These are phyloP conservation scores for Raja brachyura DNA, from an alignment of 2,113 vertebrate genomes.

Conservation along the genomic window DNA sequence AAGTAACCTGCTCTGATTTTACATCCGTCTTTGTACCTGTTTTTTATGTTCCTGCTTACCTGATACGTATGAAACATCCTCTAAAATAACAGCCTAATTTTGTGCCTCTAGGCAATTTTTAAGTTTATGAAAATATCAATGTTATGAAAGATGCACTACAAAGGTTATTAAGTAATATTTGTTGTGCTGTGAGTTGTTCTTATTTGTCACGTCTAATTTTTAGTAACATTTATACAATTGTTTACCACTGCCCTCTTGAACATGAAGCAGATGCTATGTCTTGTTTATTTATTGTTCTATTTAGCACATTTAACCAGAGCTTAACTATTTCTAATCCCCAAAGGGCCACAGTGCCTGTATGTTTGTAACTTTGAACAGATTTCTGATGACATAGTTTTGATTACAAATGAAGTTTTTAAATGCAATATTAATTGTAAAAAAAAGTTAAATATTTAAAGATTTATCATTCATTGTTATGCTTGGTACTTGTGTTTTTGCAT, in stretches of 20 bases:
- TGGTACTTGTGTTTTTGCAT: slow-evolving; percentile 46
- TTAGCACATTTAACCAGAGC: neutral
- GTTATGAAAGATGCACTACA: neutral
- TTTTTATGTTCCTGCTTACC: neutral
- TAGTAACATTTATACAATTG: neutral
- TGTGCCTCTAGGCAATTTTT: neutral
- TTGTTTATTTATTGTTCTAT: neutral
- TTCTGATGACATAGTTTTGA: neutral
- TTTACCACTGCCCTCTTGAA: neutral
- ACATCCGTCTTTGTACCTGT: neutral
- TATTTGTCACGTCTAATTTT: neutral
- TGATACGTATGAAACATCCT: neutral
- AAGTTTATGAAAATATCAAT: neutral
- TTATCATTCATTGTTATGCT: slow-evolving; percentile 13
- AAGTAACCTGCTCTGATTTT: neutral
- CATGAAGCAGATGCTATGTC: neutral
- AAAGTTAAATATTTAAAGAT: slow-evolving; percentile 27
- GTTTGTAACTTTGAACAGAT: neutral
- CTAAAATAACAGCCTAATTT: neutral
- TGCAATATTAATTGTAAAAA: neutral
- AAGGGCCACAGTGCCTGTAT: neutral
- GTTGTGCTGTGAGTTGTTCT: neutral
- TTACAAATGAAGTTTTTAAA: neutral
- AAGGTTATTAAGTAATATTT: neutral
- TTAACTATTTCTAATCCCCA: neutral